Evolutionary conservation across 2,113 vertebrate species (phyloP).

Genomic region (Muntiacus reevesi): DNA sequence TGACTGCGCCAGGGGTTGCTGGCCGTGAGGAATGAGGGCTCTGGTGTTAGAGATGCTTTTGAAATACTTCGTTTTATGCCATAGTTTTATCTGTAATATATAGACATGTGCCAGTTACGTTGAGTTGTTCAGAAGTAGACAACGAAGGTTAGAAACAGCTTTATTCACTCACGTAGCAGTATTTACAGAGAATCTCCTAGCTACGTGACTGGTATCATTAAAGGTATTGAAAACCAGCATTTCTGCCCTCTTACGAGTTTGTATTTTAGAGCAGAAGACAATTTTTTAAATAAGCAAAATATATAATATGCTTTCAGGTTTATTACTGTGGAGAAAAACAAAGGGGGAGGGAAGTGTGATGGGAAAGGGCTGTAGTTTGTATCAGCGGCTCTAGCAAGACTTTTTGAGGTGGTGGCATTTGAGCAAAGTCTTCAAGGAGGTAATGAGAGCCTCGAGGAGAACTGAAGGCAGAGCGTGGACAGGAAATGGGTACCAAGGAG

Average conservation of each 20-base stretch:
- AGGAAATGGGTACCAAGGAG: neutral
- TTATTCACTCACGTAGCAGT: neutral
- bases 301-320: neutral
- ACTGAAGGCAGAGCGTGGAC: neutral
- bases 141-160: neutral
- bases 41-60: neutral
- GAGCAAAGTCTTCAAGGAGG: neutral
- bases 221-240: neutral
- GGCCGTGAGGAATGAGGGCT: neutral
- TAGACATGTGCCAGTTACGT: neutral
- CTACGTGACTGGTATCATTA: neutral
- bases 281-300: constrained; percentile 20
- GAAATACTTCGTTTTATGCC: neutral
- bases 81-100: neutral
- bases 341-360: neutral
- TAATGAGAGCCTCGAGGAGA: neutral
- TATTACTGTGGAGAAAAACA: neutral
- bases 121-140: neutral
- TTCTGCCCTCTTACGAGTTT: neutral
- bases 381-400: neutral
- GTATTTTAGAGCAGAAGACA: neutral
- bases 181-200: neutral
- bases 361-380: neutral
- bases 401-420: neutral
- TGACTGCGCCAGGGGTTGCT: neutral